Percentiles rank a stretch among this genome's conserved stretches.
phyloP scores from a whole-genome alignment of 2,888 invertebrate genomes.

The Dugesia japonica region DNA sequence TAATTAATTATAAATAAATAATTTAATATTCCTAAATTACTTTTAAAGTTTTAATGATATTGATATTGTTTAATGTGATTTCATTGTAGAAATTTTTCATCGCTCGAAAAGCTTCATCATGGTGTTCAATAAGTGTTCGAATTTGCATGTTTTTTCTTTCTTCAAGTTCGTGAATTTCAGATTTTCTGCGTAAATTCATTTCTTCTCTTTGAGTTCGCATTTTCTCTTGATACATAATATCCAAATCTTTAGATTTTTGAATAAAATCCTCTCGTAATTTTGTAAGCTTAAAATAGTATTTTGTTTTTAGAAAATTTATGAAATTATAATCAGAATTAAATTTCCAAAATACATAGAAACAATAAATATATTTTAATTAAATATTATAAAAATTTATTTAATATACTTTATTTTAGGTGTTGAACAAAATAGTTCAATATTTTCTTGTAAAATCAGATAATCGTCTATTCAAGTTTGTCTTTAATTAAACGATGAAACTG shows the following conservation, averaged over 20 bases:
- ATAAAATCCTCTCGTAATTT: slow-evolving; percentile 54
- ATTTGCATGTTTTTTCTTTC: slow-evolving; percentile 70
- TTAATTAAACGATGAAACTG: no score
- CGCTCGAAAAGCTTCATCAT: slow-evolving; percentile 64
- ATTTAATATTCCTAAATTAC: no score
- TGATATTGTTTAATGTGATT: slow-evolving; percentile 69
- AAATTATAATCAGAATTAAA: no score
- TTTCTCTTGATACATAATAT: slow-evolving; percentile 57
- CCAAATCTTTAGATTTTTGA: slow-evolving; percentile 54
- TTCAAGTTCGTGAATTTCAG: slow-evolving; percentile 55
- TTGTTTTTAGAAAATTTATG: no score
- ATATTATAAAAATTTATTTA: no score
- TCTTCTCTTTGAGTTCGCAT: slow-evolving; percentile 59
- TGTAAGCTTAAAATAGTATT: slow-evolving; percentile 42
- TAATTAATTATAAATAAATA: no score
- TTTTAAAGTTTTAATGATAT: slow-evolving; percentile 66
- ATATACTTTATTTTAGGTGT: no score
- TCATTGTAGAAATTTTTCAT: slow-evolving; percentile 77
- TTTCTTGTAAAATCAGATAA: no score
- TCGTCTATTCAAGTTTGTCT: no score
- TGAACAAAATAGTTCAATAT: no score
- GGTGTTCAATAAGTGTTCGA: slow-evolving; percentile 57
- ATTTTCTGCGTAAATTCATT: slow-evolving; percentile 50
- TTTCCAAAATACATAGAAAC: no score
- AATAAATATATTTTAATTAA: no score